Conservation (phyloP, 2,888 invertebrate species). For the Plusia festucae region DNA sequence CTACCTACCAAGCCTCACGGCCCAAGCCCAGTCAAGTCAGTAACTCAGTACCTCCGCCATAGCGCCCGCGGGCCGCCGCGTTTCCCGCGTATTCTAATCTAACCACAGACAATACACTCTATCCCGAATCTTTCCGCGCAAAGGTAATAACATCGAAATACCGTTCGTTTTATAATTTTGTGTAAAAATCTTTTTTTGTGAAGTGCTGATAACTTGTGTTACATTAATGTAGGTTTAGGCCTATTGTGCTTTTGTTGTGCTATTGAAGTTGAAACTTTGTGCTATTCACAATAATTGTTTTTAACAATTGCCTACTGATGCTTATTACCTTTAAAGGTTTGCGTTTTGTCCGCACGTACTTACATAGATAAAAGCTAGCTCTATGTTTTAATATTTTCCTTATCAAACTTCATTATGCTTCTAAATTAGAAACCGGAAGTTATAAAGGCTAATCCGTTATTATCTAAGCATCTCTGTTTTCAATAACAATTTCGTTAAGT, state of each 20-base stretch:
- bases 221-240: slow-evolving; percentile 51
- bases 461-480: background rate
- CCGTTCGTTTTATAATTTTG: slow-evolving; percentile 49
- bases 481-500: background rate
- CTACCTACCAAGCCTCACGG: slow-evolving; percentile 19
- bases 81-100: slow-evolving; percentile 71
- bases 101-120: slow-evolving; percentile 68
- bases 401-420: background rate
- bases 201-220: slow-evolving; percentile 48
- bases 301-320: background rate
- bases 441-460: background rate
- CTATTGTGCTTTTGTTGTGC: slow-evolving; percentile 66
- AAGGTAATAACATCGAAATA: slow-evolving; percentile 69
- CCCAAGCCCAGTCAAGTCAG: slow-evolving; percentile 38
- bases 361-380: background rate
- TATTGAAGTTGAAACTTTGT: slow-evolving; percentile 60
- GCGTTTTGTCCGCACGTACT: background rate
- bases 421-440: slow-evolving; percentile 1
- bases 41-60: slow-evolving; percentile 73
- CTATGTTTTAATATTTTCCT: background rate
- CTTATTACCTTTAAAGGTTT: background rate
- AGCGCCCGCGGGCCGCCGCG: slow-evolving; percentile 72
- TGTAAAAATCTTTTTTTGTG: slow-evolving; percentile 50
- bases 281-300: slow-evolving; percentile 53
- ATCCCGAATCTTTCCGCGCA: slow-evolving; percentile 74